Evolutionary conservation across 2,797 vertebrate species (phyloP).

Genomic region (Dryobates pubescens): DNA sequence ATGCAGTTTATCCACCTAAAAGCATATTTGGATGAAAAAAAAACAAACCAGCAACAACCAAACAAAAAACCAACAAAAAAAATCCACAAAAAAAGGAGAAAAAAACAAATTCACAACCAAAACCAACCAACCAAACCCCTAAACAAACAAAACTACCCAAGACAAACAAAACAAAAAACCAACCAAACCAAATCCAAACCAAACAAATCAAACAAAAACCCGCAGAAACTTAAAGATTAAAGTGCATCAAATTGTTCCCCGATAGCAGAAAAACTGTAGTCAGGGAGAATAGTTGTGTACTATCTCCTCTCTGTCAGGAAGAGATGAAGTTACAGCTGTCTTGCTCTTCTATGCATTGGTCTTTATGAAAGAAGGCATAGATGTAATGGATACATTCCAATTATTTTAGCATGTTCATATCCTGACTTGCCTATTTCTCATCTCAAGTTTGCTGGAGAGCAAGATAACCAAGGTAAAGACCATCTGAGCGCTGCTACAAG

Average conservation of each 20-base stretch:
- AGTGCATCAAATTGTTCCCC: not conserved
- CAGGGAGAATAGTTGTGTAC: not conserved
- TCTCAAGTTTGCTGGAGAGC: not conserved
- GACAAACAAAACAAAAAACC: too few relatives aligned
- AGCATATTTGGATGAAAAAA: not conserved
- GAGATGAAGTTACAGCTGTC: not conserved
- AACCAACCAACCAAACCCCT: too few relatives aligned
- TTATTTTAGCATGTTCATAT: not conserved
- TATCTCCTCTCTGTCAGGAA: not conserved
- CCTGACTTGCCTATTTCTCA: not conserved
- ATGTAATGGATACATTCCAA: not conserved
- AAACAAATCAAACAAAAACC: not conserved
- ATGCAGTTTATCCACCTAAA: not conserved
- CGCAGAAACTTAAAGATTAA: not conserved
- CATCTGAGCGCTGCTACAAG: constrained; percentile 18
- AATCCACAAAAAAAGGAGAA: too few relatives aligned
- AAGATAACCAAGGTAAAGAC: constrained; percentile 13
- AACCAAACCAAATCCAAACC: too few relatives aligned
- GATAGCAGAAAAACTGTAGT: not conserved
- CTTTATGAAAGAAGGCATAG: not conserved
- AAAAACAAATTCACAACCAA: too few relatives aligned
- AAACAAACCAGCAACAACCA: too few relatives aligned
- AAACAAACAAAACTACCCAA: too few relatives aligned
- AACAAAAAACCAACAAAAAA: too few relatives aligned
- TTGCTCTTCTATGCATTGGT: not conserved